phyloP scores from a whole-genome alignment of 2,888 invertebrate genomes.

The Sinodicranocentrus sp. region DNA sequence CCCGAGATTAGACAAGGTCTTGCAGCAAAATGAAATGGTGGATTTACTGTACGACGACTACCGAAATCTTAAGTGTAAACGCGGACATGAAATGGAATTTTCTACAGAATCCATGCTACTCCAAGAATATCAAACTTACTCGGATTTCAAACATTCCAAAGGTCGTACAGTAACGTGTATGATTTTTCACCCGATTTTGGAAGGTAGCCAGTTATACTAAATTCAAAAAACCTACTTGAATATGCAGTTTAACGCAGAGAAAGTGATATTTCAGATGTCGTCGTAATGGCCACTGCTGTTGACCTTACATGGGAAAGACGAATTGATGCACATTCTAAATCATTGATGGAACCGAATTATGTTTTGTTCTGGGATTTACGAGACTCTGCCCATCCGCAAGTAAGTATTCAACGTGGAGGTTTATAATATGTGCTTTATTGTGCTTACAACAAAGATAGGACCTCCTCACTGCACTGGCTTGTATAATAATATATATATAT shows the following conservation, averaged over 20 bases:
- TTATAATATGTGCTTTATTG: conserved; percentile 1
- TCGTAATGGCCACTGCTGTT: conserved; percentile 73
- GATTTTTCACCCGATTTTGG: conserved; percentile 74
- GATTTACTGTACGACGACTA: conserved; percentile 73
- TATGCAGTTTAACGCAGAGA: not conserved
- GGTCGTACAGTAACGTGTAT: conserved; percentile 72
- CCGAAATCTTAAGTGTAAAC: conserved; percentile 70
- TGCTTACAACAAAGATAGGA: not conserved
- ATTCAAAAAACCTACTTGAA: too few relatives aligned
- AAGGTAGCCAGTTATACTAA: too few relatives aligned
- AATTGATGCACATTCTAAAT: conserved; percentile 73
- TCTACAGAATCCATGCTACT: conserved; percentile 72
- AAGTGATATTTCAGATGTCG: conserved; percentile 65
- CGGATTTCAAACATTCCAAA: conserved; percentile 72
- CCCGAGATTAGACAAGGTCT: conserved; percentile 65
- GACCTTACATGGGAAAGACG: conserved; percentile 73
- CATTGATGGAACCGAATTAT: conserved; percentile 74
- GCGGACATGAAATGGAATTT: conserved; percentile 75
- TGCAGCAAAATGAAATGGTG: conserved; percentile 76
- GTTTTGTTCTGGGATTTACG: conserved; percentile 75
- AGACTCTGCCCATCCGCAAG: conserved; percentile 73
- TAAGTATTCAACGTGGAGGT: too few relatives aligned
- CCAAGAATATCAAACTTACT: conserved; percentile 74
- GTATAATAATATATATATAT: not conserved
- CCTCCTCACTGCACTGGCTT: not conserved